Base-by-base conservation (phyloP, 1,140 invertebrate species). In the Scaptomyza hsui region DNA sequence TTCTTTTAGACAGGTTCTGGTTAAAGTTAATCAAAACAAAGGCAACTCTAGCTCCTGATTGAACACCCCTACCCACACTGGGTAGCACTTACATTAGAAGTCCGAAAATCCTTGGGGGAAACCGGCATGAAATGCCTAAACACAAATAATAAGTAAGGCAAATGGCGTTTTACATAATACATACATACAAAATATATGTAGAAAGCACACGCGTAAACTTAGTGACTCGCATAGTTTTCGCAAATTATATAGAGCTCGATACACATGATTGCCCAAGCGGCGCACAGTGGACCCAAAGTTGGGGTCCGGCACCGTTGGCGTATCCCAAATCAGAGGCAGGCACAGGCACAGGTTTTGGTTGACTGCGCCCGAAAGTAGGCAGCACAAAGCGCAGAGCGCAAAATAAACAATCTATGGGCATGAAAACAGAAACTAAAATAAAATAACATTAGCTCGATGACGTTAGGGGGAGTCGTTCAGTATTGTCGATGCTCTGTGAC, bases 191-290 rank as follows among this genome's bases (percentile, higher is more conserved):
- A 21, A 42, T 37, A n/a, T 37, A 41, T 39, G n/a, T n/a, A n/a
- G n/a, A 29, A 32, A 21, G 49, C 32, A 64, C 51, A 55, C 35
- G 18, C 29, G 47, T 45, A 60, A 52, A 56, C 35, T 57, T 65
- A 71, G 61, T 64, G 53, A 71, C 59, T 74, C 80, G 74, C 61
- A 82, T 88, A 89, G 83, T 89, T 89, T 29, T 83, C 63, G 67
- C 74, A 74, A 89, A 82, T 89, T 89, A 89, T 79, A 89, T 82
- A 86, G 75, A 89, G 86, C 72, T 89, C 81, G 78, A 89, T 89
- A 82, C 86, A 89, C 86, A 89, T 89, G 86, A 89, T 89, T 89
- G 86, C 78, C 72, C 80, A 88, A 82, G 82, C 82, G 82, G 69
- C 48, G 65, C 81, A 53, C 57, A 56, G 18, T 5, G 21, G n/a